phyloP scores from a whole-genome alignment of 2,888 invertebrate genomes.

The Ormyrus nitidulus region DNA sequence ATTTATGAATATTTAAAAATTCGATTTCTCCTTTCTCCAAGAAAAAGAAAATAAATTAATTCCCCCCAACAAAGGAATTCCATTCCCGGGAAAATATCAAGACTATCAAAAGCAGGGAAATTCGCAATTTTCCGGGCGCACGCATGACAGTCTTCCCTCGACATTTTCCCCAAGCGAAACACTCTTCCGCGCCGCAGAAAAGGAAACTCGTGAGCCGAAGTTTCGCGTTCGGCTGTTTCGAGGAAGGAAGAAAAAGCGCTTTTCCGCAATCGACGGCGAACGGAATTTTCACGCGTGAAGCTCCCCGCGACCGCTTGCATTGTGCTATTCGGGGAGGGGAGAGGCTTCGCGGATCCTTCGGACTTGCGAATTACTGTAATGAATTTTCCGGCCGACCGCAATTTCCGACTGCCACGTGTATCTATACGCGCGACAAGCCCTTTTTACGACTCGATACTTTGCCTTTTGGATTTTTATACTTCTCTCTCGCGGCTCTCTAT shows the following conservation, averaged over 20 bases:
- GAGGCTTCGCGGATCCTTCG: neutral
- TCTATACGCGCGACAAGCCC: neutral
- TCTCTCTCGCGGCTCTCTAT: too few relatives aligned
- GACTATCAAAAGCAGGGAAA: neutral
- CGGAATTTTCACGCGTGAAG: constrained; percentile 24
- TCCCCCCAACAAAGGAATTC: too few relatives aligned
- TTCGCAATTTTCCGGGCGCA: constrained; percentile 19
- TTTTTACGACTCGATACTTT: constrained; percentile 15
- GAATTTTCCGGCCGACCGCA: constrained; percentile 39
- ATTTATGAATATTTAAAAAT: too few relatives aligned
- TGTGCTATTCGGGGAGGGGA: constrained; percentile 28
- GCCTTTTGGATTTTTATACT: neutral
- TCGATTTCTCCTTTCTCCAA: too few relatives aligned
- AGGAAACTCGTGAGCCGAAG: constrained; percentile 12
- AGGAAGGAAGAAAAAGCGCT: constrained; percentile 14
- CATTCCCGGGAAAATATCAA: too few relatives aligned
- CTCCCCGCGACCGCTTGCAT: neutral
- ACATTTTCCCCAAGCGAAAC: neutral
- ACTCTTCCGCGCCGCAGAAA: neutral
- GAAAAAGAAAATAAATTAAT: too few relatives aligned
- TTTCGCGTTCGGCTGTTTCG: constrained; percentile 17
- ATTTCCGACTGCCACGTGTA: neutral
- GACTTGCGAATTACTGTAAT: constrained; percentile 37
- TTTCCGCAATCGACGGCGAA: constrained; percentile 47
- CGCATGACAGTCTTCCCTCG: neutral